These are phyloP conservation scores for Halcyon chelicuti DNA, from an alignment of 2,797 vertebrate species.

Conservation along the genomic window DNA sequence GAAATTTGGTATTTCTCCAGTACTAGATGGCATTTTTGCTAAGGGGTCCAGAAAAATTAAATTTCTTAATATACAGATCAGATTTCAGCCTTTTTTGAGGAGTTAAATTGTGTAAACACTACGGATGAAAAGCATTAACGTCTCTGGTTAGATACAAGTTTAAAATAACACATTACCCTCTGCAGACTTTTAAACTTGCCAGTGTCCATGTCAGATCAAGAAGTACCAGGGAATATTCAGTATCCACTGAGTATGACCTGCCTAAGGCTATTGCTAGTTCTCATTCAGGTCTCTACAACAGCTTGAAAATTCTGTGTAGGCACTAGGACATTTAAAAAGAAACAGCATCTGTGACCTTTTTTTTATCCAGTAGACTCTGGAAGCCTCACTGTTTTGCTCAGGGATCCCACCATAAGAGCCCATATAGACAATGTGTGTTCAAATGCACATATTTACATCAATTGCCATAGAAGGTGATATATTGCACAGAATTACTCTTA, in stretches of 20 bases:
- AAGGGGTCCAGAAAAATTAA: not conserved
- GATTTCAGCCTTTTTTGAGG: not conserved
- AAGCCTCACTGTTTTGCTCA: not conserved
- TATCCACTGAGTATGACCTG: not conserved
- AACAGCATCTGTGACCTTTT: not conserved
- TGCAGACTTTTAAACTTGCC: not conserved
- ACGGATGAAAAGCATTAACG: not conserved
- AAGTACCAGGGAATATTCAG: not conserved
- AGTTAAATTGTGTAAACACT: not conserved
- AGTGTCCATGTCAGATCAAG: not conserved
- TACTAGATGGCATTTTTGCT: not conserved
- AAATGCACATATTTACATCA: not conserved
- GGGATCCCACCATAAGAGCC: not conserved
- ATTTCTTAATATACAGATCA: not conserved
- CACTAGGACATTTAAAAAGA: not conserved
- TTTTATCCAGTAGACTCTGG: not conserved
- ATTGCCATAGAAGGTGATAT: not conserved
- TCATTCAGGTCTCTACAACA: not conserved
- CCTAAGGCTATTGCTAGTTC: not conserved
- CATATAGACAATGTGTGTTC: fast-evolving
- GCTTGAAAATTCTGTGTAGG: not conserved
- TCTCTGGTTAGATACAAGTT: not conserved
- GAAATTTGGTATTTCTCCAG: not conserved
- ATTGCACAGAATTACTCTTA: not conserved
- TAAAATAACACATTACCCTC: not conserved